Evolutionary conservation across 2,888 invertebrate species (phyloP), one percentile per base, ranked within the genome.

Genomic region (Escarpia spicata): DNA sequence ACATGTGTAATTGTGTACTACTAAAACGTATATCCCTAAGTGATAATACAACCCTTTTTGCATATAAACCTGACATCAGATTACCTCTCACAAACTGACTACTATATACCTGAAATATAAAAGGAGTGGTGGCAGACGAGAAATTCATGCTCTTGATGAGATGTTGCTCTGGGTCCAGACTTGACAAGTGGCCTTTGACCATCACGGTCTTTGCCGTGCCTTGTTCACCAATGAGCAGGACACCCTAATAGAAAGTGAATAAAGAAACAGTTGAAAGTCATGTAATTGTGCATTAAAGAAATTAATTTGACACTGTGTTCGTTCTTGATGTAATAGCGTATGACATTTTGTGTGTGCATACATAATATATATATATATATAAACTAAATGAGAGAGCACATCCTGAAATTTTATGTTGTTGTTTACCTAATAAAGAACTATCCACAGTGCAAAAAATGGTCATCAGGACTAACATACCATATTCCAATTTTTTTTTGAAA

Each of bases 191-290:
- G 93, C 98, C 97, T 96, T 98, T 98, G 92, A 98, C 97, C 98
- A 98, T 98, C 0, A 98, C 98, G 15, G 98, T 98, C 96, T 98
- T 98, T 0, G 98, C 98, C 0, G 98, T 98, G n/a, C 98, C 98
- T 95, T 98, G 98, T 96, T 98, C 98, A 75, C 98, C 98, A 94
- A 98, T 98, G 90, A 98, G 96, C 92, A 98, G 96, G 0, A 98
- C 98, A 8, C 98, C 98, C 96, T 98, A 90, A 10, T 75, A 15
- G 52, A 52, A 52, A 15, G 52, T 15, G 52, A 15, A 90, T 58
- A 91, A 19, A 43, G 26, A 44, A 9, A 15, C 9, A 91, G 0
- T 52, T 52, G 45, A 52, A 91, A 91, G 2, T 9, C 37, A 37
- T 91, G 15, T n/a, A 44, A 52, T 45, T 45, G 6, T 44, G 1